Base-by-base conservation (phyloP, 2,797 vertebrate genomes). In the Manis crassicaudata region DNA sequence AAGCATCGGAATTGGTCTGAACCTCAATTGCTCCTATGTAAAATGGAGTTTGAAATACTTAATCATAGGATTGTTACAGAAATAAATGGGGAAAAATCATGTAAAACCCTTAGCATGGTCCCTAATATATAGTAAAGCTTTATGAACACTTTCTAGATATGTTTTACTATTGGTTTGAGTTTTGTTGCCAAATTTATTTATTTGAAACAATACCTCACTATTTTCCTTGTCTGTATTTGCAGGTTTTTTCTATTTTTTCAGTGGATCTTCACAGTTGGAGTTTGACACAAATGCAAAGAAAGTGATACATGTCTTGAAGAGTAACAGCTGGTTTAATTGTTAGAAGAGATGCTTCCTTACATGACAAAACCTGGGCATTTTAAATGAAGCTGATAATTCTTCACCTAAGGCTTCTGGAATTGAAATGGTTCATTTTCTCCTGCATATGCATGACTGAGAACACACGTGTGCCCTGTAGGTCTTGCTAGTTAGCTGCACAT, bases 181-280 rank as follows among this genome's bases (percentile, higher is more conserved):
- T 91, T 65, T 79, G 11, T 87, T 93, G n/a, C 32, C 65, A 80
- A 37, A 50, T 94, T 65, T 72, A n/a, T 87, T 68, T 65, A 58
- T 70, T 75, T 32, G 32, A 68, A 70, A 87, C 72, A 73, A 23
- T 52, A 56, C 7, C 14, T n/a, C n/a, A n/a, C n/a, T 12, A 2
- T 90, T 94, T 89, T 1, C 46, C 32, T 20, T 92, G 70, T 92
- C 54, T 97, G 46, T n/a, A 50, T 95, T 97, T 98, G 67, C 92
- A 99, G 98, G 98, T 1, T 98, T 98, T 56, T 98, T 98, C 91
- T 98, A 98, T 92, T 98, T 99, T 95, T 98, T 99, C 94, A 94
- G 65, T 81, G 98, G 98, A 92, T 84, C 96, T 0, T 98, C 97
- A 60, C 98, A 98, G 70, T 91, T 97, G 97, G 97, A 98, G 73